These are phyloP conservation scores for Python bivittatus DNA, from an alignment of 2,113 vertebrate genomes.

Conservation along the genomic window DNA sequence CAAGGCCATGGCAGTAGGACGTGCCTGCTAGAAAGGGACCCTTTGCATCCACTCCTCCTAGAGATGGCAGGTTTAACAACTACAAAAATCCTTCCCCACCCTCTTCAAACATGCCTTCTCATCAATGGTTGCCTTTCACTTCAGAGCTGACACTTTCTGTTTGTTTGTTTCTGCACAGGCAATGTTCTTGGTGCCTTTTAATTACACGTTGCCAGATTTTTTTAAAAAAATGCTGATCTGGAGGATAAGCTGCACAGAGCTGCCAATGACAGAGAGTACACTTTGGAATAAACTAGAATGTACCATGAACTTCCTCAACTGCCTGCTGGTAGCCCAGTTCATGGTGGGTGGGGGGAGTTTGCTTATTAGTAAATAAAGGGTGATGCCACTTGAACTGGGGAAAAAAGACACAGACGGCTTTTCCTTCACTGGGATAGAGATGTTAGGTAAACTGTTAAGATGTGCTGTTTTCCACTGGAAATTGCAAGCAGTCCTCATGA, in stretches of 20 bases:
- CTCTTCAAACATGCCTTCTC: slow-evolving; percentile 21
- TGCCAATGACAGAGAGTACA: slow-evolving; percentile 12
- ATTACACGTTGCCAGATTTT: slow-evolving; percentile 50
- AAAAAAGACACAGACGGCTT: neutral
- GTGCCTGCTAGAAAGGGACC: slow-evolving; percentile 35
- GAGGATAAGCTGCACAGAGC: slow-evolving; percentile 32
- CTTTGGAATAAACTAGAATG: slow-evolving; percentile 16
- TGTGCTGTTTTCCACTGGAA: neutral
- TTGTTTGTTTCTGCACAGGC: slow-evolving; percentile 47
- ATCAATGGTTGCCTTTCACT: slow-evolving; percentile 36
- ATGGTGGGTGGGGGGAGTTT: neutral
- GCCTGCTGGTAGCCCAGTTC: fast-evolving
- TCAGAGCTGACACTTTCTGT: slow-evolving; percentile 40
- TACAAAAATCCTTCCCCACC: neutral
- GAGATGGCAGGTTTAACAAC: neutral
- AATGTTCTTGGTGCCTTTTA: slow-evolving; percentile 56
- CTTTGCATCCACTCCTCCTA: neutral
- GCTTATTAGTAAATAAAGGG: neutral
- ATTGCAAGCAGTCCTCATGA: neutral
- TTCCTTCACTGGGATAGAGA: neutral
- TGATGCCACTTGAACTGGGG: neutral
- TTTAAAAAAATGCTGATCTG: slow-evolving; percentile 23
- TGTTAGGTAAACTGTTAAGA: neutral
- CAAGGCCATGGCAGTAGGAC: slow-evolving; percentile 11
- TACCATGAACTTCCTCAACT: slow-evolving; percentile 2